Conservation (phyloP, 2,888 invertebrate species). For the Blastobasis adustella region DNA sequence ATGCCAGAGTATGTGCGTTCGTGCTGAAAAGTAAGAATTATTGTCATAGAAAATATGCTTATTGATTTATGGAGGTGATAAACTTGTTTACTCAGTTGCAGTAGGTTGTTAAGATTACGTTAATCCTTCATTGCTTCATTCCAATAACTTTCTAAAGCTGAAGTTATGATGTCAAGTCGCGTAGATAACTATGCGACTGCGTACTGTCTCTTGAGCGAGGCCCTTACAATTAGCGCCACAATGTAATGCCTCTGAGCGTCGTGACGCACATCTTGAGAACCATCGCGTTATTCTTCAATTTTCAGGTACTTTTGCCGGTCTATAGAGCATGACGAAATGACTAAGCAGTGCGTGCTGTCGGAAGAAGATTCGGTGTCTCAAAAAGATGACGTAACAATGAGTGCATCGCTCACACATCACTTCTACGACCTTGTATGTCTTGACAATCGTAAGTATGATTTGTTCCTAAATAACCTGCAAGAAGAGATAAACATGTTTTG, state of each 20-base stretch:
- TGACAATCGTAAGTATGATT: slow-evolving; percentile 87
- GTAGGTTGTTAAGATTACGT: too few species aligned
- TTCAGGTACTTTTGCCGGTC: slow-evolving; percentile 88
- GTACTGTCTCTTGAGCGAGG: too few species aligned
- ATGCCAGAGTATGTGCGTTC: slow-evolving; percentile 90
- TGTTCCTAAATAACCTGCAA: not conserved
- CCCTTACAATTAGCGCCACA: too few species aligned
- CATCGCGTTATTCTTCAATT: slow-evolving; percentile 7
- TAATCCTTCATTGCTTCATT: too few species aligned
- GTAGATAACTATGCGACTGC: too few species aligned
- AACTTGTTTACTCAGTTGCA: too few species aligned
- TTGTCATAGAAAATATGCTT: not conserved
- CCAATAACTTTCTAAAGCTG: too few species aligned
- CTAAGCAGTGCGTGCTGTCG: slow-evolving; percentile 89
- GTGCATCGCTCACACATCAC: slow-evolving; percentile 89
- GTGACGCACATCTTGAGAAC: too few species aligned
- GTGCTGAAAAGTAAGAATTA: slow-evolving; percentile 85
- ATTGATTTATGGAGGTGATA: too few species aligned
- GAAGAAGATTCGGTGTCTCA: slow-evolving; percentile 94
- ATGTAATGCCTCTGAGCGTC: too few species aligned
- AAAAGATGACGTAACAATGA: slow-evolving; percentile 89
- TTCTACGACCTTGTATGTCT: slow-evolving; percentile 92
- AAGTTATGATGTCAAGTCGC: too few species aligned
- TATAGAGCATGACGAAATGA: slow-evolving; percentile 91
- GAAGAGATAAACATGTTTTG: too few species aligned